Evolutionary conservation across 1,140 invertebrate genomes (phyloP), one percentile per base, ranked within the genome.

Genomic region (Pollicipes pollicipes): DNA sequence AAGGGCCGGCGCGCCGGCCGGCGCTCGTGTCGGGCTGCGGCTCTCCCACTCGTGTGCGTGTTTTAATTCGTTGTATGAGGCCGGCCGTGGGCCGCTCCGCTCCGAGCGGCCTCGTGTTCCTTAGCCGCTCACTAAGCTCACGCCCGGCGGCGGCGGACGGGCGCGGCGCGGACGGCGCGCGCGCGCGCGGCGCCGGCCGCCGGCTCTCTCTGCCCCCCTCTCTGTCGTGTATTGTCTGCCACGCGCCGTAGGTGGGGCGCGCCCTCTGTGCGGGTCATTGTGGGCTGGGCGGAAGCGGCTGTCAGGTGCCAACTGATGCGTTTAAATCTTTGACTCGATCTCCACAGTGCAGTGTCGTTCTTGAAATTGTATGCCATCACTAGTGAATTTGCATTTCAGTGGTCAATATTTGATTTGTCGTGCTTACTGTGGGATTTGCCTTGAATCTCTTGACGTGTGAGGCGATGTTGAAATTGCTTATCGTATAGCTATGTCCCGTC

Each of bases 271-370:
- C 45, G 45, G 45, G 45, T 58, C 45, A 58, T 24, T 58, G 45
- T 21, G 45, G 45, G 45, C 2, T 58, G 45, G 45, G 45, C 45
- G 45, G 45, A n/a, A 21, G 45, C 45, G 4, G 45, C 45, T 58
- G 45, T 58, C 45, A 58, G 45, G 45, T 58, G 45, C 45, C 45
- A 24, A 58, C 45, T 58, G 45, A 58, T 10, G 13, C 24, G 45
- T 58, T 58, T 58, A 58, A 58, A 58, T 58, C 45, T 58, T 58
- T 58, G 45, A 58, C 45, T 58, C 45, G 45, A 58, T 58, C 45
- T 58, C 45, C 13, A 58, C 45, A 58, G 45, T 58, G 45, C 45
- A 58, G 45, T 58, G 45, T 58, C 45, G 45, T 58, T 58, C 45
- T 58, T 58, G 45, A 58, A 58, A 58, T 58, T 58, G 45, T 58